phyloP scores from a whole-genome alignment of 2,888 invertebrate genomes.

The Merodon equestris region DNA sequence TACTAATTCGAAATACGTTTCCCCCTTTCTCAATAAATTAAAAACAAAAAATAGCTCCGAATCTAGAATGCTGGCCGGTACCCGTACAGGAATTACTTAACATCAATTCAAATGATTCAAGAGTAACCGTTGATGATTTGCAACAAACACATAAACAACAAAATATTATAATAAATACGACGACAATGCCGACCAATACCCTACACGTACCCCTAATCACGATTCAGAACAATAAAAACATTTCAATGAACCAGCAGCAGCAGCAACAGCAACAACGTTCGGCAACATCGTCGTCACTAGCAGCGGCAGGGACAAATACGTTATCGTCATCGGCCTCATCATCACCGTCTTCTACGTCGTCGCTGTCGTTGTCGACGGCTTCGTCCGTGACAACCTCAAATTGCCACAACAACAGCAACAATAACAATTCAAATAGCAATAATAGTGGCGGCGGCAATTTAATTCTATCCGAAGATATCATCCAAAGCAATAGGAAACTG shows the following conservation, averaged over 20 bases:
- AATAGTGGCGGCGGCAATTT: slow-evolving; percentile 37
- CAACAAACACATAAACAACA: slow-evolving; percentile 71
- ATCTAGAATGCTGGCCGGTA: slow-evolving; percentile 76
- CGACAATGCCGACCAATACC: slow-evolving; percentile 72
- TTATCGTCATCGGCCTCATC: slow-evolving; percentile 62
- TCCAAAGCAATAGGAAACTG: slow-evolving; percentile 56
- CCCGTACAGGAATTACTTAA: slow-evolving; percentile 74
- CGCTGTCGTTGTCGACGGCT: slow-evolving; percentile 17
- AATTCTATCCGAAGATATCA: slow-evolving; percentile 60
- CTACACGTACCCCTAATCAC: slow-evolving; percentile 72
- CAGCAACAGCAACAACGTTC: slow-evolving; percentile 66
- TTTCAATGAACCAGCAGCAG: slow-evolving; percentile 72
- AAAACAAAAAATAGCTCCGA: slow-evolving; percentile 72
- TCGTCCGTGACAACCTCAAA: slow-evolving; percentile 51
- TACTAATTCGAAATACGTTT: background rate
- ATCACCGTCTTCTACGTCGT: slow-evolving; percentile 19
- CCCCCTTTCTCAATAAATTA: background rate
- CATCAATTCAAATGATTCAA: slow-evolving; percentile 73
- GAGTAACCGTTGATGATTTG: slow-evolving; percentile 71
- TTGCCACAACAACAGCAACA: slow-evolving; percentile 58
- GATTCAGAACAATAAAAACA: slow-evolving; percentile 75
- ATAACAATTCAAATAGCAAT: slow-evolving; percentile 46
- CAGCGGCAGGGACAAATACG: slow-evolving; percentile 25
- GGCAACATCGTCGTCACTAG: slow-evolving; percentile 41
- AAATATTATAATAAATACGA: slow-evolving; percentile 75